Conservation (phyloP, 2,113 vertebrate species). For the Cromileptes altivelis region DNA sequence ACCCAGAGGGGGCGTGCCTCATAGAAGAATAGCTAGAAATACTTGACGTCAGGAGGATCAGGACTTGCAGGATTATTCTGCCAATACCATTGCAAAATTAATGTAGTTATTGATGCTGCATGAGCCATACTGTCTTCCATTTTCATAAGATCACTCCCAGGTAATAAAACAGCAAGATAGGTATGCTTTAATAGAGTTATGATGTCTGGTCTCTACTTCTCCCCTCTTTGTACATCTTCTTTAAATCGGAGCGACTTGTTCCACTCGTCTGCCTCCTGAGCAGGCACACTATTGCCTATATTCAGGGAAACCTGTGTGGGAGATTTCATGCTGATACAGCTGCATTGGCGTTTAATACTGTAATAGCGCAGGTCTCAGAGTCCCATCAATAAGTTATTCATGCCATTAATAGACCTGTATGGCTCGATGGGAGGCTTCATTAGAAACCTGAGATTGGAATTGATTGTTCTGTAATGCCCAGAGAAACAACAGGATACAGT, state of each 20-base stretch:
- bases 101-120: not conserved
- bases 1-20: not conserved
- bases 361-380: constrained; percentile 50
- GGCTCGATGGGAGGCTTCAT: constrained; percentile 73
- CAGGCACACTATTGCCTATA: not conserved
- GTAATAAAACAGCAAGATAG: not conserved
- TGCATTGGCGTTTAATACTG: constrained; percentile 22
- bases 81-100: not conserved
- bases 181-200: not conserved
- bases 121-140: not conserved
- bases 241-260: constrained; percentile 34
- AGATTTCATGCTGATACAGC: constrained; percentile 35
- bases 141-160: not conserved
- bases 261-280: constrained; percentile 21
- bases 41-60: not conserved
- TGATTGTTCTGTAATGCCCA: constrained; percentile 72
- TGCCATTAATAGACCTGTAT: constrained; percentile 76
- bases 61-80: not conserved
- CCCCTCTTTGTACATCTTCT: constrained; percentile 8
- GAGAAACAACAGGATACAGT: constrained; percentile 69
- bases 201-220: not conserved
- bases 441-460: constrained; percentile 80
- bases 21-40: not conserved
- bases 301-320: not conserved
- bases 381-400: constrained; percentile 80